Percentiles rank a stretch among this genome's conserved stretches.
phyloP scores from a whole-genome alignment of 2,888 invertebrate species.

The Eupithecia insigniata region DNA sequence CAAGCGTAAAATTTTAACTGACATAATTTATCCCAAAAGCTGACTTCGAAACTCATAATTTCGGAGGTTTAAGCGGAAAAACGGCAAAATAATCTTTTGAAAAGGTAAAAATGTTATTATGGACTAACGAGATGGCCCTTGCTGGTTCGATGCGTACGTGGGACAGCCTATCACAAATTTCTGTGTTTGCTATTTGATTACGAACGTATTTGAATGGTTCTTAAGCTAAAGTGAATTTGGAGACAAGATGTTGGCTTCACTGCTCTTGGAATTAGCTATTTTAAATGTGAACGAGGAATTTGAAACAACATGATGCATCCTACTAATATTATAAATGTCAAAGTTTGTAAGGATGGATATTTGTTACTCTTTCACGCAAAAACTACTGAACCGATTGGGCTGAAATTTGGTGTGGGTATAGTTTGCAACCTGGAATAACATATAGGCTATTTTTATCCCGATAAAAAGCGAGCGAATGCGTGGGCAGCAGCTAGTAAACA shows the following conservation, averaged over 20 bases:
- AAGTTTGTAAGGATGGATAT: too few species aligned
- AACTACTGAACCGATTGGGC: too few species aligned
- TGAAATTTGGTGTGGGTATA: too few species aligned
- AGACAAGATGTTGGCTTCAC: not conserved
- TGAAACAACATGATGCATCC: too few species aligned
- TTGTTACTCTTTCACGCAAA: too few species aligned
- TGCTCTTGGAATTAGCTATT: not conserved
- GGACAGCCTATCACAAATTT: slow-evolving; percentile 41
- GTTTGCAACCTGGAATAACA: too few species aligned
- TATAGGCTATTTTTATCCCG: too few species aligned
- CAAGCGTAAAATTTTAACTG: slow-evolving; percentile 11
- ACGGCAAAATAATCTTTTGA: slow-evolving; percentile 45
- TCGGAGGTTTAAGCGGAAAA: slow-evolving; percentile 28
- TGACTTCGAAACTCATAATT: slow-evolving; percentile 20
- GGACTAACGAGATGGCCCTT: slow-evolving; percentile 54
- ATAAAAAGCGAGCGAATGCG: too few species aligned
- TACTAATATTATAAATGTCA: too few species aligned
- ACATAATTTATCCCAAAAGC: slow-evolving; percentile 21
- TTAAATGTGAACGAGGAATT: not conserved
- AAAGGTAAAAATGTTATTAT: slow-evolving; percentile 52
- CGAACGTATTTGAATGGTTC: slow-evolving; percentile 31
- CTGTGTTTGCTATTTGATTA: slow-evolving; percentile 35
- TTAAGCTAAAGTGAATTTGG: slow-evolving; percentile 5
- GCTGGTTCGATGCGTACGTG: slow-evolving; percentile 48
- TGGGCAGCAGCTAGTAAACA: too few species aligned